Percentiles rank a stretch among this genome's conserved stretches.
These are phyloP conservation scores for Rhabdomys dilectus DNA, from an alignment of 2,113 vertebrate genomes.

Conservation along the genomic window DNA sequence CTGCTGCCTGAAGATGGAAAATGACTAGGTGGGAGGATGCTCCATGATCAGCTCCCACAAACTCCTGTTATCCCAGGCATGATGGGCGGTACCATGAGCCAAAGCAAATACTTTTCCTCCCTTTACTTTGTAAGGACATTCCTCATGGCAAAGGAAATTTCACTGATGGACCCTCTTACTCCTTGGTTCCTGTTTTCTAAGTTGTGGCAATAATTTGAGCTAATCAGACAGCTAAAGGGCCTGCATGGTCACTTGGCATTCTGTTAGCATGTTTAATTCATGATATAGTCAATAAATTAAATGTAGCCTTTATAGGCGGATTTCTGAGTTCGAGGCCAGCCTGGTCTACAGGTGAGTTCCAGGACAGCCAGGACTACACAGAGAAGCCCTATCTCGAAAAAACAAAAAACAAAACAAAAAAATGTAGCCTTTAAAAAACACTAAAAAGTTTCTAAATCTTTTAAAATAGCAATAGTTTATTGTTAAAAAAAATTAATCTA, in stretches of 20 bases:
- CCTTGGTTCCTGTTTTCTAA: background rate
- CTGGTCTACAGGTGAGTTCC: too few species aligned
- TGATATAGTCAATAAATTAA: too few species aligned
- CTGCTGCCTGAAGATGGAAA: background rate
- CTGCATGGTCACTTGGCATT: fast-evolving
- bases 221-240: background rate
- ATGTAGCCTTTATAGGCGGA: too few species aligned
- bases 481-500: background rate
- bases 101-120: background rate
- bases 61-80: background rate
- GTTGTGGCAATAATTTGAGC: background rate
- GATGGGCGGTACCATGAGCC: background rate
- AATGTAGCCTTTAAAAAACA: background rate
- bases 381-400: too few species aligned
- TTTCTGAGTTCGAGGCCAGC: too few species aligned
- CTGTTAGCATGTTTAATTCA: background rate
- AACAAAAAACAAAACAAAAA: too few species aligned
- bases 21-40: background rate
- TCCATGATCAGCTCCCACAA: too few species aligned
- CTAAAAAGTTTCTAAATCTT: background rate
- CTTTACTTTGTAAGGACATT: background rate
- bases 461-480: background rate
- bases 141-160: background rate
- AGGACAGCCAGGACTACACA: too few species aligned
- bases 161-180: background rate